These are phyloP conservation scores for Acipenser ruthenus DNA, from an alignment of 2,797 vertebrate genomes.

Conservation along the genomic window DNA sequence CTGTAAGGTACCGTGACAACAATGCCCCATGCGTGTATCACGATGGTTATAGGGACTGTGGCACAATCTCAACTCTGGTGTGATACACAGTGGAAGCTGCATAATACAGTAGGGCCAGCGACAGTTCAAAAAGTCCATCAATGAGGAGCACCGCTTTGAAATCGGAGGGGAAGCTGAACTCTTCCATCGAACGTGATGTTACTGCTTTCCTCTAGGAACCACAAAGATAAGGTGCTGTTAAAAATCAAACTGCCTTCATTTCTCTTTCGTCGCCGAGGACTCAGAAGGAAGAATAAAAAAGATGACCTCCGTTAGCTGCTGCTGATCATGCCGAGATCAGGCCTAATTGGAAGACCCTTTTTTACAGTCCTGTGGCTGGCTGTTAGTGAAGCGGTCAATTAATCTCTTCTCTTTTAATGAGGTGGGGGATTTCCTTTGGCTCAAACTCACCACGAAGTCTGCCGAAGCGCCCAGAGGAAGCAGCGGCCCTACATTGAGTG, in stretches of 20 bases:
- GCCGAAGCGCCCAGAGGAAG: constrained; percentile 77
- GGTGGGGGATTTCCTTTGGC: constrained; percentile 87
- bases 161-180: too few species aligned
- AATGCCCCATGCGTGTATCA: too few species aligned
- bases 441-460: constrained; percentile 74
- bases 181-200: too few species aligned
- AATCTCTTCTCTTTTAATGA: constrained; percentile 95
- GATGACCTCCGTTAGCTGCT: constrained; percentile 37
- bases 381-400: constrained; percentile 94
- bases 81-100: too few species aligned
- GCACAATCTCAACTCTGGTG: too few species aligned
- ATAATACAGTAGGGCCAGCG: too few species aligned
- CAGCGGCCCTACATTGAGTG: constrained; percentile 52
- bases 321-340: constrained; percentile 58
- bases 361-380: constrained; percentile 87
- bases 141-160: too few species aligned
- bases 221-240: not conserved
- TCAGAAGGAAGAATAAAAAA: not conserved
- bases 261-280: constrained; percentile 36
- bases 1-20: too few species aligned
- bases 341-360: constrained; percentile 79
- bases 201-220: too few species aligned
- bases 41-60: too few species aligned
- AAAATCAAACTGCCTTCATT: constrained; percentile 38
- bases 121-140: too few species aligned